Percentiles rank a stretch among this genome's conserved stretches.
These are phyloP conservation scores for Psittacus erithacus DNA, from an alignment of 2,113 vertebrate genomes.

Conservation along the genomic window DNA sequence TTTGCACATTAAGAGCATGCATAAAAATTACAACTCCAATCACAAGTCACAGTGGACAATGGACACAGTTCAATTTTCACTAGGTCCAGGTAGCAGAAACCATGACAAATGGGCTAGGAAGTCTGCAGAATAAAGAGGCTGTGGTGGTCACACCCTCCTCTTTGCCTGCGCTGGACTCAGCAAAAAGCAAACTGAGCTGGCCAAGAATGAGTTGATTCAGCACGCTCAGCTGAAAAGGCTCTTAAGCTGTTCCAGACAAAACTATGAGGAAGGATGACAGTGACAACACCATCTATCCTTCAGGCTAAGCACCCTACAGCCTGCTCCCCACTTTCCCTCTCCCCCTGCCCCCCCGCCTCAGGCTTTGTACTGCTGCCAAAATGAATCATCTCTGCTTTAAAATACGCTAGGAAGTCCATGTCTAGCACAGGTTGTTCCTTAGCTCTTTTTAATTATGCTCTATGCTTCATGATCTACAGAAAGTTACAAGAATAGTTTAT, in stretches of 20 bases:
- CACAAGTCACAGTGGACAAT: background rate
- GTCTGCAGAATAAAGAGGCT: conserved; percentile 2
- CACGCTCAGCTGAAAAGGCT: conserved; percentile 57
- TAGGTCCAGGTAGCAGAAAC: background rate
- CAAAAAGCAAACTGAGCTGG: conserved; percentile 48
- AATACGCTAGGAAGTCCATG: background rate
- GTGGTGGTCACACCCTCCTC: background rate
- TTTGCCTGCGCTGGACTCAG: conserved; percentile 35
- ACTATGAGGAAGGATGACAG: conserved; percentile 63
- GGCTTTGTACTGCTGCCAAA: conserved; percentile 13
- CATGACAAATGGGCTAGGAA: background rate
- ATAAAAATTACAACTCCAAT: background rate
- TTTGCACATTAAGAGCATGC: background rate
- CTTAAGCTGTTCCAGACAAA: conserved; percentile 64
- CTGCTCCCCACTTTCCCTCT: background rate
- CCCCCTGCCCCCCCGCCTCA: background rate
- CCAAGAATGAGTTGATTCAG: conserved; percentile 67
- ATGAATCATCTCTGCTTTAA: conserved; percentile 3
- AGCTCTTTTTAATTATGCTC: background rate
- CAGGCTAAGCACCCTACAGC: conserved; percentile 10
- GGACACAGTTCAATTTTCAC: background rate
- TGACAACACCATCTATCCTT: conserved; percentile 25
- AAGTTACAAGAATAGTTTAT: background rate
- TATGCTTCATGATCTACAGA: background rate
- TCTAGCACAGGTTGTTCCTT: background rate